phyloP scores from a whole-genome alignment of 1,140 invertebrate genomes.

The Pogonognathellus flavescens region DNA sequence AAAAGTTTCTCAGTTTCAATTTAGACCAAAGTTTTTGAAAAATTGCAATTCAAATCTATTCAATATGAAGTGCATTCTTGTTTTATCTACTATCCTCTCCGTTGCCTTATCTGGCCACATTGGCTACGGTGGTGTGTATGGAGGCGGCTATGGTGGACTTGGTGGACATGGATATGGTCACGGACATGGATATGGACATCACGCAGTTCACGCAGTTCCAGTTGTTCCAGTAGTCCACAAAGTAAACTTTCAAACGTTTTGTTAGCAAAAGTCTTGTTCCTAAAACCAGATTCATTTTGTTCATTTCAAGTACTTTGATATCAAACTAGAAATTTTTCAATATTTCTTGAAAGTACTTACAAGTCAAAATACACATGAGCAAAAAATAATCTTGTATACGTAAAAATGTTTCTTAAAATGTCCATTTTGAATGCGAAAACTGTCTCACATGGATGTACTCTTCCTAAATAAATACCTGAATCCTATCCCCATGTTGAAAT shows the following conservation, averaged over 20 bases:
- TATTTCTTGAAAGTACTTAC: too few species aligned
- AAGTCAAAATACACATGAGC: too few species aligned
- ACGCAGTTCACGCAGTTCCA: conserved; percentile 55
- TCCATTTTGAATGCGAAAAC: too few species aligned
- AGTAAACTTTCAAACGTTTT: background rate
- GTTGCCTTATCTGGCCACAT: conserved; percentile 59
- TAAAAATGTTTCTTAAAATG: too few species aligned
- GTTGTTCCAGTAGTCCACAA: conserved; percentile 63
- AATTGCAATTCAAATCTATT: conserved; percentile 20
- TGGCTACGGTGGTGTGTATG: conserved; percentile 50
- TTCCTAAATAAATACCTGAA: too few species aligned
- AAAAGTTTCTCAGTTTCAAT: background rate
- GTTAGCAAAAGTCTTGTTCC: too few species aligned
- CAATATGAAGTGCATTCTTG: conserved; percentile 61
- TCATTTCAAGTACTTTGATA: too few species aligned
- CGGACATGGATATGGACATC: conserved; percentile 58
- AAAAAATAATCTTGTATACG: too few species aligned
- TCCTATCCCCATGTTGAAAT: too few species aligned
- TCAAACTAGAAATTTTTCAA: too few species aligned
- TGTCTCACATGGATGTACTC: too few species aligned
- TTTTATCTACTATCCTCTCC: conserved; percentile 56
- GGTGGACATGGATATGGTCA: conserved; percentile 55
- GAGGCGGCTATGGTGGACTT: conserved; percentile 46
- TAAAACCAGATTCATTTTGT: too few species aligned
- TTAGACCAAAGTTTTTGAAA: background rate